phyloP scores from a whole-genome alignment of 2,797 vertebrate genomes.

The Gadopsis marmoratus region DNA sequence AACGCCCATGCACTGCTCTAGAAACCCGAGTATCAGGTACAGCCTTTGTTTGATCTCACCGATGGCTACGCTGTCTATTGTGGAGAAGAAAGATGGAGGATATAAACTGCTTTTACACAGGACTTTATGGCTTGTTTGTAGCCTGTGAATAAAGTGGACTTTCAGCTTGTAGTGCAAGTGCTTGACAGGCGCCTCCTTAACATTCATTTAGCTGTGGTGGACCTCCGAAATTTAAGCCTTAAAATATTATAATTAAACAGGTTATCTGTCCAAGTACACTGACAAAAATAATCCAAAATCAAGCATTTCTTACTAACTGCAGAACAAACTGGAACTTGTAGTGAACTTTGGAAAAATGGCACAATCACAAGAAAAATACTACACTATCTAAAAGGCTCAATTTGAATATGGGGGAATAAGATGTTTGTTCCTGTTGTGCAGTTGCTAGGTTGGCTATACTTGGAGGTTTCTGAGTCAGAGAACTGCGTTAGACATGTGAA shows the following conservation, averaged over 20 bases:
- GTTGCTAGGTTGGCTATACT: background rate
- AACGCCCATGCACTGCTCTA: background rate
- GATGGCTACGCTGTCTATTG: background rate
- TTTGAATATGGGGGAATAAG: background rate
- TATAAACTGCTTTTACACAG: background rate
- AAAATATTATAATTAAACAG: slow-evolving; percentile 1
- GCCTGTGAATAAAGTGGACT: slow-evolving; percentile 26
- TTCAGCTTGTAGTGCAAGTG: background rate
- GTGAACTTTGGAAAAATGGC: too few relatives aligned
- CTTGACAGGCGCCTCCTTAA: background rate
- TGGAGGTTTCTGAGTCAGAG: background rate
- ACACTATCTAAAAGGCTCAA: background rate
- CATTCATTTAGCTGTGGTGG: background rate
- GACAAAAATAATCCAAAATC: background rate
- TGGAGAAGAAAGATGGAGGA: too few relatives aligned
- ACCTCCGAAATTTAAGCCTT: background rate
- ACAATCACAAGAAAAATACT: background rate
- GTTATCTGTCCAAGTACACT: background rate
- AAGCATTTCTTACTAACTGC: background rate
- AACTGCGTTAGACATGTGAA: background rate
- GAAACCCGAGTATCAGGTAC: slow-evolving; percentile 7
- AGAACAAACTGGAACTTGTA: background rate
- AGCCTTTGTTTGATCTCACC: background rate
- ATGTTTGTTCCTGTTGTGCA: background rate
- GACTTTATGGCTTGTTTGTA: background rate